Base-by-base conservation (phyloP, 2,113 vertebrate genomes). In the Mormyrus lacerda region DNA sequence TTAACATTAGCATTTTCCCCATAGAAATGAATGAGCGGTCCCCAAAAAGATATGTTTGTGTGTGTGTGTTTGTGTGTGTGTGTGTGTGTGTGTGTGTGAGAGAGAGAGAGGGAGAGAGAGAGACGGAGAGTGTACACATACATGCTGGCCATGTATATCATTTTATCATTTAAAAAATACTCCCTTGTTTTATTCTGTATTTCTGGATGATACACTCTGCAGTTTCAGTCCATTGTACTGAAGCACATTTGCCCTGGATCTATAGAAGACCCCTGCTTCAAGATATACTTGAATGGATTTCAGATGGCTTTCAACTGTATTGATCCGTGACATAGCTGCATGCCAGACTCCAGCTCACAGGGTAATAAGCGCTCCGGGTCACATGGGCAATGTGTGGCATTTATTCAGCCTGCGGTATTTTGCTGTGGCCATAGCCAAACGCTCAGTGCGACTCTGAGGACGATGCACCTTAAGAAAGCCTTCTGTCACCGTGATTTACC, bases 261-360 rank as follows among this genome's bases (percentile, higher is more conserved):
- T 45, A 84, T 61, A 84, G 21, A 48, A 42, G 27, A 24, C 76
- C 48, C 10, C 15, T 82, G 51, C 19, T 45, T 44, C 87, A 15
- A 89, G 51, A 85, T 85, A 58, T 84, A 86, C 84, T 85, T 89
- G 24, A 89, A 55, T 82, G 73, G 50, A 79, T 89, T 89, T 85
- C 53, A 48, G 89, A 85, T 44, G 50, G 88, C 27, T 58, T 85
- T 89, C 42, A 58, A 8, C 82, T 27, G 24, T 89, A 89, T 85
- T 69, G 82, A 89, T 89, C 51, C 7, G 1, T n/a, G 7, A 85
- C 15, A 55, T 89, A 55, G 83, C 83, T 53, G 48, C 53, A 35
- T 58, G 55, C 55, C 53, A 86, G 44, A 21, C 13, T 89, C 39
- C 53, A 65, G 42, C 24, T n/a, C 21, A 86, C 51, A 45, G 82